Evolutionary conservation across 2,888 invertebrate genomes (phyloP).

Genomic region (Lucinisca nassula): DNA sequence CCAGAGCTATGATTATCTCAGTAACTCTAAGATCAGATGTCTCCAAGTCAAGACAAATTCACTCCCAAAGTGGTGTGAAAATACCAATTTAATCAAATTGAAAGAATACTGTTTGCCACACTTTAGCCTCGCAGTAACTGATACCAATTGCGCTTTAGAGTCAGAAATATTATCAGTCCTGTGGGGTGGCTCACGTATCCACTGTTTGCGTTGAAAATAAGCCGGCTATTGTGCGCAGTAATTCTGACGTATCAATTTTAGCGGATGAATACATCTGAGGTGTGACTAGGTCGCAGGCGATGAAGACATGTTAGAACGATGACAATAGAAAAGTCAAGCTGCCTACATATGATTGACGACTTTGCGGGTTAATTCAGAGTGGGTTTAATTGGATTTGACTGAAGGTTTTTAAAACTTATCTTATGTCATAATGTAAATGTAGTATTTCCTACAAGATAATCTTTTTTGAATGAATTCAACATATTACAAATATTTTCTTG

Average conservation of each 20-base stretch:
- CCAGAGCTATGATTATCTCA: conserved; percentile 2
- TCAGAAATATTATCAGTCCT: conserved; percentile 26
- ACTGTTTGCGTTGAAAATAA: conserved; percentile 32
- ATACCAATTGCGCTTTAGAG: background rate
- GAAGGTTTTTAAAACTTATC: too few species aligned
- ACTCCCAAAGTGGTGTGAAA: conserved; percentile 46
- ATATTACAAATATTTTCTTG: background rate
- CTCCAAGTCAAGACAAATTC: conserved; percentile 8
- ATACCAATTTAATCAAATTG: conserved; percentile 48
- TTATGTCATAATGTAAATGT: background rate
- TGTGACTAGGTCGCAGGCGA: conserved; percentile 5
- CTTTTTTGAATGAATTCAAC: background rate
- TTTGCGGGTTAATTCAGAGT: background rate
- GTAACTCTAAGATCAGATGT: background rate
- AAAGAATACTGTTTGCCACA: conserved; percentile 25
- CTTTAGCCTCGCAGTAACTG: background rate
- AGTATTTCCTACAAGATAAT: background rate
- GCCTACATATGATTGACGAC: conserved; percentile 18
- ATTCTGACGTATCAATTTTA: conserved; percentile 11
- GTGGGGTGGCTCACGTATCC: conserved; percentile 43
- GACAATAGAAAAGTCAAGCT: conserved; percentile 24
- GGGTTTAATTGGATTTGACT: background rate
- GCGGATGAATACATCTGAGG: conserved; percentile 13
- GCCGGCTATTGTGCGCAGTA: conserved; percentile 1
- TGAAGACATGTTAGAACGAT: conserved; percentile 8